Conservation (phyloP, 2,888 invertebrate genomes). For the Gryllus longicercus region DNA sequence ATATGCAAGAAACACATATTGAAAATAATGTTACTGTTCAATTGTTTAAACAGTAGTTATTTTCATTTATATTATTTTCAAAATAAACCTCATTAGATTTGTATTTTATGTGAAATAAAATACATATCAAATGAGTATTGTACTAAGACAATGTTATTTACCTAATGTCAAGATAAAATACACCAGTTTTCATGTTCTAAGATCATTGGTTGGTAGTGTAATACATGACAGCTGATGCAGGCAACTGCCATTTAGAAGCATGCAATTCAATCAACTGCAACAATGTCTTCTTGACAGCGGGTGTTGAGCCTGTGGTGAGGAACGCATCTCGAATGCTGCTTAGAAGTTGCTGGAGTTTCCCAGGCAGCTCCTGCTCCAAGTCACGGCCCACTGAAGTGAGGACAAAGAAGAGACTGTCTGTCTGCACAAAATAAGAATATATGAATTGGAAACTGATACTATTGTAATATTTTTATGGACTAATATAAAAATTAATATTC, state of each 20-base stretch:
- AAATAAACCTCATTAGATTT: background rate
- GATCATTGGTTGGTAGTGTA: conserved; percentile 50
- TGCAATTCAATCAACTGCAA: conserved; percentile 86
- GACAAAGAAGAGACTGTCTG: conserved; percentile 85
- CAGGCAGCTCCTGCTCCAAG: conserved; percentile 75
- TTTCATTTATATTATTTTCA: background rate
- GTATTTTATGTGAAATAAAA: background rate
- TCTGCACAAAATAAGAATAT: conserved; percentile 50
- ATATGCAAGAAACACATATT: background rate
- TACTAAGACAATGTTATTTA: background rate
- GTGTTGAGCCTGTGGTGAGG: conserved; percentile 68
- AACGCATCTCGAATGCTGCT: conserved; percentile 81
- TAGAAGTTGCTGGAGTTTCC: conserved; percentile 74
- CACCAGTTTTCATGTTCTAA: background rate
- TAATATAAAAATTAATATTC: no score
- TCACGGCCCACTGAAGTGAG: conserved; percentile 85
- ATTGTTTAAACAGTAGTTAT: background rate
- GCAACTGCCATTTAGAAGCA: conserved; percentile 86
- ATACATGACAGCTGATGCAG: conserved; percentile 84
- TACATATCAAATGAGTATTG: conserved; percentile 8
- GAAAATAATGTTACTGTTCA: background rate
- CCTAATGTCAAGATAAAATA: background rate
- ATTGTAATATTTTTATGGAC: no score
- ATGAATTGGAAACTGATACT: conserved; percentile 27
- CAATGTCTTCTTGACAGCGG: conserved; percentile 76